Evolutionary conservation across 2,797 vertebrate species (phyloP).

Genomic region (Scomberomorus guttatus): DNA sequence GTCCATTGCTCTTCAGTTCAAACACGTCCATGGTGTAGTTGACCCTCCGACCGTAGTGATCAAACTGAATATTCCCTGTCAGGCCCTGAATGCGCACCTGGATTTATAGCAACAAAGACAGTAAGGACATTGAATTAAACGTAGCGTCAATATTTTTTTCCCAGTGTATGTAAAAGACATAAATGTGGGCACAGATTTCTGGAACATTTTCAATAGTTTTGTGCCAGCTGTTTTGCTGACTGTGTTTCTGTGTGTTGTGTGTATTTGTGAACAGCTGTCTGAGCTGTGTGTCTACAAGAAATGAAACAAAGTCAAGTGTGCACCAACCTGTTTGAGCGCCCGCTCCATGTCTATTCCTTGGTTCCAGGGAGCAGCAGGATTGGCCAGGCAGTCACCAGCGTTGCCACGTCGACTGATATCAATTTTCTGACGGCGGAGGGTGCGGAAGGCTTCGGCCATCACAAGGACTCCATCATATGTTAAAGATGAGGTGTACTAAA

Average conservation of each 20-base stretch:
- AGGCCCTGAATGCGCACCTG: constrained; percentile 98
- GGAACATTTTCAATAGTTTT: neutral
- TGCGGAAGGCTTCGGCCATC: constrained; percentile 98
- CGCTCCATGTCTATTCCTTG: constrained; percentile 99
- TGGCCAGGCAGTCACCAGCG: constrained; percentile 97
- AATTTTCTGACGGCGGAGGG: constrained; percentile 96
- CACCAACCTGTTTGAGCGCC: constrained; percentile 94
- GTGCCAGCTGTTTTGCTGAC: constrained; percentile 5
- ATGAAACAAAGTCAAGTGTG: neutral
- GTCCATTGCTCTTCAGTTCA: constrained; percentile 95
- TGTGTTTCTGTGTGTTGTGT: neutral
- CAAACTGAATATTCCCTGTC: constrained; percentile 98
- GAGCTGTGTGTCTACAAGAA: neutral
- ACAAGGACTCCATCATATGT: constrained; percentile 98
- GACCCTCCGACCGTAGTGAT: constrained; percentile 96
- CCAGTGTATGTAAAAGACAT: neutral
- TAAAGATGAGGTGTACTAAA: constrained; percentile 95
- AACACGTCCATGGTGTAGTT: constrained; percentile 99
- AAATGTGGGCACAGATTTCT: neutral
- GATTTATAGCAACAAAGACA: constrained; percentile 29
- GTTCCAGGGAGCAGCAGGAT: constrained; percentile 98
- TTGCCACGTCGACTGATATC: constrained; percentile 98
- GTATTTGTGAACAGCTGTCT: constrained; percentile 17
- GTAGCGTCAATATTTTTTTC: neutral
- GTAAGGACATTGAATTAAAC: neutral